These are phyloP conservation scores for Hyposoter didymator DNA, from an alignment of 2,888 invertebrate genomes.

Conservation along the genomic window DNA sequence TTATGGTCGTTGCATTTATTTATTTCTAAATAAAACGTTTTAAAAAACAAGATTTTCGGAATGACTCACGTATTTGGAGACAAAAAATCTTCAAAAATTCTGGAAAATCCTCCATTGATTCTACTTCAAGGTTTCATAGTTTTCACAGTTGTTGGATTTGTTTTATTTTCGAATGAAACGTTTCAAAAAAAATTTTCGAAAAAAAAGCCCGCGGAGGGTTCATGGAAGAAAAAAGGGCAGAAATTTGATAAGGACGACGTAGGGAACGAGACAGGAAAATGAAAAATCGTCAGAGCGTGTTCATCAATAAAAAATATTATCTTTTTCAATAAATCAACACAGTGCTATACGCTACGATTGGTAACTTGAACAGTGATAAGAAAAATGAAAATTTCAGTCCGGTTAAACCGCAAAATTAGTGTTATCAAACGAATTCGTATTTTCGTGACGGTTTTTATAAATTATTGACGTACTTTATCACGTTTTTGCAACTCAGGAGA, in stretches of 20 bases:
- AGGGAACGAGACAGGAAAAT: neutral
- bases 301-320: slow-evolving; percentile 54
- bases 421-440: slow-evolving; percentile 22
- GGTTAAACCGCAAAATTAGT: slow-evolving; percentile 27
- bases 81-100: too few relatives aligned
- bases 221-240: neutral
- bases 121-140: too few relatives aligned
- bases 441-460: neutral
- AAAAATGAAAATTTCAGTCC: slow-evolving; percentile 32
- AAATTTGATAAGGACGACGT: neutral
- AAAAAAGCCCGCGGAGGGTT: too few relatives aligned
- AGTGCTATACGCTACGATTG: slow-evolving; percentile 37
- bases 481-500: neutral
- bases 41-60: too few relatives aligned
- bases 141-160: too few relatives aligned
- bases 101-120: too few relatives aligned
- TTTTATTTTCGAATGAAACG: too few relatives aligned
- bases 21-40: too few relatives aligned
- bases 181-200: too few relatives aligned
- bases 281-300: neutral
- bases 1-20: too few relatives aligned
- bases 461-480: neutral
- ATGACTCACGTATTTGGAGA: too few relatives aligned
- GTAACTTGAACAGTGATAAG: slow-evolving; percentile 34
- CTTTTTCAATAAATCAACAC: slow-evolving; percentile 31